Conservation (phyloP, 2,113 vertebrate species). For the Engraulis encrasicolus region DNA sequence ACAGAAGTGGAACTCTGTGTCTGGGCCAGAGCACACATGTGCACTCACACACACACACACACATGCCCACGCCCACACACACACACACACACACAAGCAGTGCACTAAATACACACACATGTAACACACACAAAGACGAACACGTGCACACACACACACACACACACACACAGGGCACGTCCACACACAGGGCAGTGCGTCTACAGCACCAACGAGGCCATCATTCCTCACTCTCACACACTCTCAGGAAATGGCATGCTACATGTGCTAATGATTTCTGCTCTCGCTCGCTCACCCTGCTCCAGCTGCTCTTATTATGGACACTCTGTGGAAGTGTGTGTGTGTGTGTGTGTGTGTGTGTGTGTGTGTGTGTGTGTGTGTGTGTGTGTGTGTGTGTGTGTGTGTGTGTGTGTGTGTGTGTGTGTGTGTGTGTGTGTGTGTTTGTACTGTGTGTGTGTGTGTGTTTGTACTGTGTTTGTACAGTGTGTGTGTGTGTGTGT, state of each 20-base stretch:
- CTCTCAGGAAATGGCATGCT: not conserved
- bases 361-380: slow-evolving; percentile 32
- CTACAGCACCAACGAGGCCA: not conserved
- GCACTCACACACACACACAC: slow-evolving; percentile 3
- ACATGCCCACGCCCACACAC: not conserved
- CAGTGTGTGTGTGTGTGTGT: slow-evolving; percentile 54
- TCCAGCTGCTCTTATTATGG: slow-evolving; percentile 63
- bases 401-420: slow-evolving; percentile 37
- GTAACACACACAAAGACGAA: not conserved
- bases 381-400: slow-evolving; percentile 29
- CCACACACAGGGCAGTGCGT: too few relatives aligned
- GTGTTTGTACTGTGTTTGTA: not conserved
- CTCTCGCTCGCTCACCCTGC: slow-evolving; percentile 52
- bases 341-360: slow-evolving; percentile 48
- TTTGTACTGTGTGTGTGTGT: slow-evolving; percentile 42
- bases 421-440: slow-evolving; percentile 54
- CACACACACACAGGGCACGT: not conserved
- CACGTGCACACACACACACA: not conserved
- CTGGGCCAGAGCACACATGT: not conserved
- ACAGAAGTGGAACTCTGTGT: not conserved
- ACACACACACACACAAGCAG: not conserved
- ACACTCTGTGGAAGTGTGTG: too few relatives aligned
- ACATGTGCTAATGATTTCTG: slow-evolving; percentile 1
- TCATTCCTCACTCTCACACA: slow-evolving; percentile 2
- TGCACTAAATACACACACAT: not conserved